A percentile compares a stretch with the other conserved stretches of the same genome.
Evolutionary conservation across 2,113 vertebrate species (phyloP).

Genomic region (Oreotrochilus melanogaster): DNA sequence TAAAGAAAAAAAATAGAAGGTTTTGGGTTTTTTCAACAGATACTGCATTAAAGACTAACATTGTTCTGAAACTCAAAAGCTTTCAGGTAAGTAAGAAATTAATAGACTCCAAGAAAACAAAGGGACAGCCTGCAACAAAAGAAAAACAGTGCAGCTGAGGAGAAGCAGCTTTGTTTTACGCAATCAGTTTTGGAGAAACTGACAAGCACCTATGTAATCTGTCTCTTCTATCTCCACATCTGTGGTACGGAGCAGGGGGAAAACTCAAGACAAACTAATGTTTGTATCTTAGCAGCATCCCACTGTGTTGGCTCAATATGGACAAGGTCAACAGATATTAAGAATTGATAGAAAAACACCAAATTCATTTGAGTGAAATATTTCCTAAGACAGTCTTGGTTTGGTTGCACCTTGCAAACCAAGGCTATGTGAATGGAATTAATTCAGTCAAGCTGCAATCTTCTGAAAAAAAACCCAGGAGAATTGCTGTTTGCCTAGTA

Average conservation of each 20-base stretch:
- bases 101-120: fast-evolving
- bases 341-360: background rate
- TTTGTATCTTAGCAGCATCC: background rate
- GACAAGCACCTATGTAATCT: background rate
- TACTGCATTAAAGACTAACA: background rate
- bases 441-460: background rate
- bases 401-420: background rate
- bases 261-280: background rate
- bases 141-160: background rate
- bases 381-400: background rate
- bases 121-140: background rate
- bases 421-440: background rate
- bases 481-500: background rate
- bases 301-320: background rate
- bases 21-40: background rate
- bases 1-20: background rate
- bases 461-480: background rate
- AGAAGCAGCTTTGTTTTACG: background rate
- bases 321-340: background rate
- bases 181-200: background rate
- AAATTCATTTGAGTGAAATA: background rate
- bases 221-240: fast-evolving
- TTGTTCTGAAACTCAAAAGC: background rate
- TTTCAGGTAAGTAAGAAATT: background rate
- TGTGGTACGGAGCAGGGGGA: background rate